Base-by-base conservation (phyloP, 2,113 vertebrate species). In the Sinocyclocheilus anophthalmus region DNA sequence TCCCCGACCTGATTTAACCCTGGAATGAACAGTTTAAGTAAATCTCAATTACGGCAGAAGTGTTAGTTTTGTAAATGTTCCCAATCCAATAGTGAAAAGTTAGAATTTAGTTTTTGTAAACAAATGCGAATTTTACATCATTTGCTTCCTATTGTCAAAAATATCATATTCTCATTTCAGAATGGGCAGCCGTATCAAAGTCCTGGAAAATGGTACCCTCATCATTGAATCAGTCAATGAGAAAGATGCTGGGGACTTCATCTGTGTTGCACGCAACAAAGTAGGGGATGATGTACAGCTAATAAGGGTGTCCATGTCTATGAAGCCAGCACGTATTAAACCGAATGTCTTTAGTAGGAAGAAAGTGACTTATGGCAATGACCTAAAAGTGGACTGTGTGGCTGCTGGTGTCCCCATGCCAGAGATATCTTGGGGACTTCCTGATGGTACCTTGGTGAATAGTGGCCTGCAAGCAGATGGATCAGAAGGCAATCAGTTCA, bases 281-380 rank as follows among this genome's bases (percentile, higher is more conserved):
- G 89, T 95, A 2, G 98, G 97, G 0, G 97, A 99, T 0, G 97
- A 98, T 73, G 83, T 97, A 88, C 92, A 95, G 59, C 92, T 96
- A 13, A 95, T 98, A 95, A 97, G 92, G 39, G 97, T 99, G 70
- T 94, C 91, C 7, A 92, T 99, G 26, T 91, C 93, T 14, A 95
- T 97, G 96, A 96, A 94, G 73, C 96, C 98, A 0, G 98, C 98
- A 84, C 97, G 95, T 90, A 99, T 99, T 12, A 93, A 97, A 81
- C 92, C 94, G 26, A 97, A 97, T 5, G 91, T 93, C 65, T 86
- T 96, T 33, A 87, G 94, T 42, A 95, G 94, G 92, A 97, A 96
- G 50, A 92, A 96, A 63, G 96, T 98, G 24, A 91, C 92, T 0
- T 96, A 95, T 0, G 98, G 98, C 1, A 96, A 96, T 55, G 97